Percentiles rank a stretch among this genome's conserved stretches.
Conservation (phyloP, 2,888 invertebrate genomes). For the Hanleya hanleyi region DNA sequence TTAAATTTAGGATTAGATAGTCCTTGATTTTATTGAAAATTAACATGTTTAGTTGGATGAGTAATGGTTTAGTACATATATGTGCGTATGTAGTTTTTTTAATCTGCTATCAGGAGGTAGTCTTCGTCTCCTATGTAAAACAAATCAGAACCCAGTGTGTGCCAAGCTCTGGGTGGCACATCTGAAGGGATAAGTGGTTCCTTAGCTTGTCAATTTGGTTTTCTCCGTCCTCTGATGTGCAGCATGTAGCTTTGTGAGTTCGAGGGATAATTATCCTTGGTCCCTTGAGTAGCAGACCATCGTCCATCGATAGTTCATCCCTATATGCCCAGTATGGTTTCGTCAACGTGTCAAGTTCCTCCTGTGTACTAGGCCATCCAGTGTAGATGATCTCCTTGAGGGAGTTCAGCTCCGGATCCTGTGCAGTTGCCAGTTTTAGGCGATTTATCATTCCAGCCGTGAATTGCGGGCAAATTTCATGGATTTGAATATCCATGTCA, state of each 20-base stretch:
- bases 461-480: constrained; percentile 14
- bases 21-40: no score
- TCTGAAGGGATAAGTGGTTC: constrained; percentile 17
- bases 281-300: constrained; percentile 32
- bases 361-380: constrained; percentile 20
- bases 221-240: constrained; percentile 24
- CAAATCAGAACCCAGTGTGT: constrained; percentile 25
- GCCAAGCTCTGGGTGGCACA: constrained; percentile 22
- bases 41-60: no score
- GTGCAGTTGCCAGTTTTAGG: not conserved
- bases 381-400: constrained; percentile 17
- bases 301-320: constrained; percentile 26
- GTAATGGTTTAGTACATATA: no score
- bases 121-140: constrained; percentile 22
- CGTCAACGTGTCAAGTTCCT: constrained; percentile 12
- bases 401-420: constrained; percentile 16
- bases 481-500: constrained; percentile 19
- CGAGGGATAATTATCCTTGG: constrained; percentile 21
- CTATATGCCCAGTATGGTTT: constrained; percentile 23
- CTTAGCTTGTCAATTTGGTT: constrained; percentile 15
- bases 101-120: constrained; percentile 20
- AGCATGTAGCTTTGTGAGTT: constrained; percentile 20
- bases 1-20: no score
- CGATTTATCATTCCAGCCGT: not conserved
- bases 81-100: no score